A percentile compares a stretch with the other conserved stretches of the same genome.
Evolutionary conservation across 2,113 vertebrate genomes (phyloP).

Genomic region (Pan paniscus): DNA sequence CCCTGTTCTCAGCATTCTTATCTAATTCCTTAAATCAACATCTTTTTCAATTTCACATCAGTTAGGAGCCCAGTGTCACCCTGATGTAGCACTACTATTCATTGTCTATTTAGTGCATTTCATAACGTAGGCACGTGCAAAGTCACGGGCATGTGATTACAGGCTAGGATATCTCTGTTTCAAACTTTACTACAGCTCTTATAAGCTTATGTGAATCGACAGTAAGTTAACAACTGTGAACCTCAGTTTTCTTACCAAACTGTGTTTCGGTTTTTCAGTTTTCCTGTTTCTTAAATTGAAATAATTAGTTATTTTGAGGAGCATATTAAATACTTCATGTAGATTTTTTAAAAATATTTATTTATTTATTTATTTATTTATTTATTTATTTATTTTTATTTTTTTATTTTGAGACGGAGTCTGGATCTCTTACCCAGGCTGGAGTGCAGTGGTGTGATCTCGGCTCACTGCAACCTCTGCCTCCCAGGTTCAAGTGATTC

Average conservation of each 20-base stretch:
- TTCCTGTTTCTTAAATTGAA: neutral
- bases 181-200: neutral
- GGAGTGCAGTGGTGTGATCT: too few species aligned
- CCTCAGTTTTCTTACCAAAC: neutral
- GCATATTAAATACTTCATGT: neutral
- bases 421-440: too few species aligned
- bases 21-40: neutral
- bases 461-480: too few species aligned
- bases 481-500: too few species aligned
- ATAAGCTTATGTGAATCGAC: neutral
- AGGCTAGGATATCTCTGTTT: neutral
- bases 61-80: neutral
- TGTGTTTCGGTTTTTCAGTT: neutral
- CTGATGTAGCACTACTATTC: neutral
- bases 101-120: neutral
- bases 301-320: neutral
- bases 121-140: neutral
- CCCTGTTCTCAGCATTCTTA: neutral
- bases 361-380: too few species aligned
- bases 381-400: too few species aligned
- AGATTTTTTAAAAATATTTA: too few species aligned
- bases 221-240: neutral
- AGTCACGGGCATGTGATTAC: neutral
- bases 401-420: too few species aligned
- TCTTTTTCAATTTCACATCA: neutral